A percentile compares a stretch with the other conserved stretches of the same genome.
Conservation (phyloP, 2,888 invertebrate species). For the Pedicia rivosa region DNA sequence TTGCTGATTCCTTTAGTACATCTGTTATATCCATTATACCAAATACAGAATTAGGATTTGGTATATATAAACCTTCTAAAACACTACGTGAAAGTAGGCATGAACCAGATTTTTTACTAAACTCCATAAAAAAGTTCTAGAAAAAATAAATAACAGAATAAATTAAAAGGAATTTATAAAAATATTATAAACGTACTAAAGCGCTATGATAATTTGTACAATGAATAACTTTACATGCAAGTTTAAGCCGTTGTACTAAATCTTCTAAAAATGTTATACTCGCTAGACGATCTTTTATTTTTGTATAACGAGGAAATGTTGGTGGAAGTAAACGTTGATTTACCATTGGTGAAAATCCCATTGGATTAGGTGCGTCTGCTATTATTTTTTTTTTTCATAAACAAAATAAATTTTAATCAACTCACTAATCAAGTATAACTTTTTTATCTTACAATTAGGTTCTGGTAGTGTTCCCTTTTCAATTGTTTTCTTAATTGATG, state of each 20-base stretch:
- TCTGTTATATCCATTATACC: conserved; percentile 46
- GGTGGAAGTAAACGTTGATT: conserved; percentile 94
- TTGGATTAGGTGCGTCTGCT: conserved; percentile 60
- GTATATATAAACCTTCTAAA: conserved; percentile 61
- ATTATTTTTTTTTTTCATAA: no score
- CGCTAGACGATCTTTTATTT: conserved; percentile 55
- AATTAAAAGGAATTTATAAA: background rate
- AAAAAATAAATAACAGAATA: conserved; percentile 16
- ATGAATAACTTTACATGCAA: conserved; percentile 65
- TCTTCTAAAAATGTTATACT: conserved; percentile 65
- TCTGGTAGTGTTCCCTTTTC: conserved; percentile 55
- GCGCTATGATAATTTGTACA: conserved; percentile 66
- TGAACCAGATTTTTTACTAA: conserved; percentile 69
- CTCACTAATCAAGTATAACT: background rate
- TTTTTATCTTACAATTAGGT: conserved; percentile 24
- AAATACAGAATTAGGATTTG: conserved; percentile 22
- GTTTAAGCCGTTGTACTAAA: conserved; percentile 63
- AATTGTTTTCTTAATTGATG: conserved; percentile 60
- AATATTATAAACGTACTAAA: conserved; percentile 44
- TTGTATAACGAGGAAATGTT: conserved; percentile 92
- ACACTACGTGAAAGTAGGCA: conserved; percentile 87
- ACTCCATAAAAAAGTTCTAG: conserved; percentile 86
- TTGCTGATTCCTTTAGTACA: conserved; percentile 70
- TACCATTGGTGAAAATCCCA: conserved; percentile 92
- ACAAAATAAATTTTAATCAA: conserved; percentile 6